These are phyloP conservation scores for Paradisaea rubra DNA, from an alignment of 2,113 vertebrate genomes.

Conservation along the genomic window DNA sequence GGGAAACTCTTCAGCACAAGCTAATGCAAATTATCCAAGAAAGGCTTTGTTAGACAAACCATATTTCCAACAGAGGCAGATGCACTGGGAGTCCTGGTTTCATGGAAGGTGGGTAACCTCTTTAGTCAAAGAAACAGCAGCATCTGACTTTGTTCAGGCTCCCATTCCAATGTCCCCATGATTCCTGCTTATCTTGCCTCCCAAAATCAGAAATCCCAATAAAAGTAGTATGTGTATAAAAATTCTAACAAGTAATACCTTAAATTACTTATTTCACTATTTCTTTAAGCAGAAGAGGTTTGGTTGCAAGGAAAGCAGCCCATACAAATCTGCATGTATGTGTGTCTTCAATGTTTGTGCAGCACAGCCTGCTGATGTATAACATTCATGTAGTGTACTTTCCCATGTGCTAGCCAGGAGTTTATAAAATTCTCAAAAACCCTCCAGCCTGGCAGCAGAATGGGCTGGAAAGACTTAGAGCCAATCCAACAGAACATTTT, in stretches of 20 bases:
- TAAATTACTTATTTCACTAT: neutral
- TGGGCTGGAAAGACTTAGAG: neutral
- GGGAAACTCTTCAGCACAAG: neutral
- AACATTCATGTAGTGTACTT: neutral
- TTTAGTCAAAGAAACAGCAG: neutral
- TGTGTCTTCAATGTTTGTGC: neutral
- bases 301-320: neutral
- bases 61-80: neutral
- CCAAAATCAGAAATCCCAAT: neutral
- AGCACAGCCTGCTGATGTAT: rapidly evolving
- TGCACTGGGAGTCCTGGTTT: neutral
- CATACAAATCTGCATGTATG: rapidly evolving
- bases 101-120: neutral
- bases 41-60: neutral
- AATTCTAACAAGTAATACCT: neutral
- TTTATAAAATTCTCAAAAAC: neutral
- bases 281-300: neutral
- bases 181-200: neutral
- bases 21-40: neutral
- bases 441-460: neutral
- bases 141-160: neutral
- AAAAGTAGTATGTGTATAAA: neutral
- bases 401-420: neutral
- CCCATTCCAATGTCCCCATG: neutral
- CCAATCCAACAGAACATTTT: neutral